These are phyloP conservation scores for Clivina fossor DNA, from an alignment of 2,888 invertebrate genomes.

Conservation along the genomic window DNA sequence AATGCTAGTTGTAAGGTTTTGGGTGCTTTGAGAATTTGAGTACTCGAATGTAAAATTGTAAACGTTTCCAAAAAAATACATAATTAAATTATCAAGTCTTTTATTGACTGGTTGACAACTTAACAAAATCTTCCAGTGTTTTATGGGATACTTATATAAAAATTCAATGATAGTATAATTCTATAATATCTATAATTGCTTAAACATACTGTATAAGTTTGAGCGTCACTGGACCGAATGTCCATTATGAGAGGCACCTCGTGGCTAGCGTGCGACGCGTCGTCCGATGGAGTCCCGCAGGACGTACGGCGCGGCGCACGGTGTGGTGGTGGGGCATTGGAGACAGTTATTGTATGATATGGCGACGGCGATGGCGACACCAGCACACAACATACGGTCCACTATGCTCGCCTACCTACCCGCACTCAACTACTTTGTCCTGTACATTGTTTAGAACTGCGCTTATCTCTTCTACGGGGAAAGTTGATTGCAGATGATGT, in stretches of 20 bases:
- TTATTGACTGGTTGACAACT: too few relatives aligned
- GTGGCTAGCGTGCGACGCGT: background rate
- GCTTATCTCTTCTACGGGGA: too few relatives aligned
- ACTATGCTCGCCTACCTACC: too few relatives aligned
- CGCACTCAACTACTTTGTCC: too few relatives aligned
- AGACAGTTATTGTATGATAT: conserved; percentile 19
- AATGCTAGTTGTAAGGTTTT: too few relatives aligned
- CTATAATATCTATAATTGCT: background rate
- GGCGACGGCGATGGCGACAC: background rate
- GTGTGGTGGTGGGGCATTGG: background rate
- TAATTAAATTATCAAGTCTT: too few relatives aligned
- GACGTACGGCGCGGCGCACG: background rate
- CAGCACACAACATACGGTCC: too few relatives aligned
- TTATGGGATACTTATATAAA: background rate
- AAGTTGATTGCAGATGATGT: too few relatives aligned
- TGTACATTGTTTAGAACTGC: too few relatives aligned
- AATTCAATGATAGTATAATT: background rate
- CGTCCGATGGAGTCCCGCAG: conserved; percentile 3
- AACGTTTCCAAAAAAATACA: too few relatives aligned
- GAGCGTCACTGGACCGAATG: background rate
- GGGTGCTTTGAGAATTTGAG: too few relatives aligned
- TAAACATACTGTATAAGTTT: background rate
- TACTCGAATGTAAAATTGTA: too few relatives aligned
- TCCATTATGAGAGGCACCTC: background rate
- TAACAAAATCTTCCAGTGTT: background rate